phyloP scores from a whole-genome alignment of 1,140 invertebrate species.

The Mercenaria mercenaria region DNA sequence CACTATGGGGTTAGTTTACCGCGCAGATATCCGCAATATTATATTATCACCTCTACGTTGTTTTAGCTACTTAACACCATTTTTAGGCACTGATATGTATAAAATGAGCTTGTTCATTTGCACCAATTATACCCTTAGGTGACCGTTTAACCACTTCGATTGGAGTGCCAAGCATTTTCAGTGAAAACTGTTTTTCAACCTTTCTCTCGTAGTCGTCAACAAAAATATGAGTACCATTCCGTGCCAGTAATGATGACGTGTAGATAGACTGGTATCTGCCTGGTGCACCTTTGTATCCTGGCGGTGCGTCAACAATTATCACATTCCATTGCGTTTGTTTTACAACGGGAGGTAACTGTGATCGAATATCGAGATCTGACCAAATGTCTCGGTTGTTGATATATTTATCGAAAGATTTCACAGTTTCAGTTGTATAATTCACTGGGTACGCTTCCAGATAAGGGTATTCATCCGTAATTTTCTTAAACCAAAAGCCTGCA shows the following conservation, averaged over 20 bases:
- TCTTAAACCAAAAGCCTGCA: too few relatives aligned
- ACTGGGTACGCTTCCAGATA: too few relatives aligned
- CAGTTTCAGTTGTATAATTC: neutral
- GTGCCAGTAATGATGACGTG: neutral
- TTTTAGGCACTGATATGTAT: too few relatives aligned
- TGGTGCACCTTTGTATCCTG: neutral
- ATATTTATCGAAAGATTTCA: neutral
- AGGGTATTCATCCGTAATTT: too few relatives aligned
- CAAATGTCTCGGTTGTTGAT: too few relatives aligned
- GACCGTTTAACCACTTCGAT: neutral
- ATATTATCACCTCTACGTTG: too few relatives aligned
- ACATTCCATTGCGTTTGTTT: neutral
- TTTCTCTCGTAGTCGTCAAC: slow-evolving; percentile 24
- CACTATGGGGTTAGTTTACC: too few relatives aligned
- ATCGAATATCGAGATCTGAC: too few relatives aligned
- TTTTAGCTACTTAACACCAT: too few relatives aligned
- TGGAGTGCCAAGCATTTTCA: too few relatives aligned
- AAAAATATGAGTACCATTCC: slow-evolving; percentile 2
- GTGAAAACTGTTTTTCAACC: too few relatives aligned
- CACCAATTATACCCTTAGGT: neutral
- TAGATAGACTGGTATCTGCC: slow-evolving; percentile 6
- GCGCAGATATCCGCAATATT: too few relatives aligned
- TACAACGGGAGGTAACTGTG: neutral
- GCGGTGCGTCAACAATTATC: neutral
- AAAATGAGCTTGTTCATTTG: slow-evolving; percentile 14